Percentiles rank a stretch among this genome's conserved stretches.
phyloP scores from a whole-genome alignment of 2,797 vertebrate species.

The Phrynocephalus vlangalii region DNA sequence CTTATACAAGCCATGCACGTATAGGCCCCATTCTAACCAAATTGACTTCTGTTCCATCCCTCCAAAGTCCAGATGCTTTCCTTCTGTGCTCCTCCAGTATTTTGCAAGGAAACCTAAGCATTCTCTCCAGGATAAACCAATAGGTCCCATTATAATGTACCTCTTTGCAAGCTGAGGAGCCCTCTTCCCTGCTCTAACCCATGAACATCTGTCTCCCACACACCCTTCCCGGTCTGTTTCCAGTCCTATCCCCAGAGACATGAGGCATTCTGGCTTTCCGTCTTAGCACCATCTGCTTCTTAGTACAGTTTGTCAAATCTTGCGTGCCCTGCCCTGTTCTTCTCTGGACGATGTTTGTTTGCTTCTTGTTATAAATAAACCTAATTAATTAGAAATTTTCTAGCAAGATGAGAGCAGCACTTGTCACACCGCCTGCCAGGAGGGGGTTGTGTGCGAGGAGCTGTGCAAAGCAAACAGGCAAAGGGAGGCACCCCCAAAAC shows the following conservation, averaged over 20 bases:
- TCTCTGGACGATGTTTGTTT: conserved; percentile 52
- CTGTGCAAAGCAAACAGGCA: not conserved
- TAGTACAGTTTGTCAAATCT: conserved; percentile 42
- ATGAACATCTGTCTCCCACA: conserved; percentile 28
- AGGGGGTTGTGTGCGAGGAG: not conserved
- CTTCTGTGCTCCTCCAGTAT: too few species aligned
- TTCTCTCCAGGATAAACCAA: not conserved
- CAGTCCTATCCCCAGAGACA: conserved; percentile 15
- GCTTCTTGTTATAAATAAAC: conserved; percentile 56
- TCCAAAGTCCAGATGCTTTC: not conserved
- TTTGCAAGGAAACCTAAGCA: too few species aligned
- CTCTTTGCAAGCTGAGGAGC: conserved; percentile 36
- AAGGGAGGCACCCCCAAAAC: not conserved
- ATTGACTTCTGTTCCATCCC: not conserved
- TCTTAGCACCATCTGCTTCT: conserved; percentile 36
- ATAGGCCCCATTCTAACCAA: too few species aligned
- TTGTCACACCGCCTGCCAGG: conserved; percentile 37
- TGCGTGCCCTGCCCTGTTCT: conserved; percentile 39
- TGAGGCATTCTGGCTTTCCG: conserved; percentile 55
- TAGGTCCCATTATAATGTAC: too few species aligned
- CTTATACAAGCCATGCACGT: too few species aligned
- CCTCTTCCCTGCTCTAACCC: conserved; percentile 56
- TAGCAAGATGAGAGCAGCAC: conserved; percentile 34
- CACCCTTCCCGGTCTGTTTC: conserved; percentile 42
- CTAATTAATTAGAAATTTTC: conserved; percentile 53